phyloP scores from a whole-genome alignment of 2,113 vertebrate species.

The Ancistrus triradiatus region DNA sequence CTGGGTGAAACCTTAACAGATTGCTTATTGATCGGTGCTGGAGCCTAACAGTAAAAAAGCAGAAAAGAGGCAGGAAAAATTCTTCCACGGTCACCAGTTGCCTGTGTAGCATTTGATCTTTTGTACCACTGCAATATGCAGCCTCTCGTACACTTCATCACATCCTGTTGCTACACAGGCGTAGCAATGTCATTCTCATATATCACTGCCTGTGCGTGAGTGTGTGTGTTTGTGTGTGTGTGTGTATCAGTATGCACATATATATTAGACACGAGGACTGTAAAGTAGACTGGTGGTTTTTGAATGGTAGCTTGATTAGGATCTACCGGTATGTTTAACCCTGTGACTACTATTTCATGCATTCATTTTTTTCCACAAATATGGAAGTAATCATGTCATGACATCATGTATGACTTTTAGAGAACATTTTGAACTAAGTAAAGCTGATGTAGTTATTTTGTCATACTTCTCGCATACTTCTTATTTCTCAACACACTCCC shows the following conservation, averaged over 20 bases:
- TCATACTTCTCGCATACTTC: too few relatives aligned
- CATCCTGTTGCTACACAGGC: conserved; percentile 3
- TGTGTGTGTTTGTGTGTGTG: too few relatives aligned
- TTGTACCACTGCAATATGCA: conserved; percentile 9
- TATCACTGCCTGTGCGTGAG: conserved; percentile 11
- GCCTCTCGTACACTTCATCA: conserved; percentile 9
- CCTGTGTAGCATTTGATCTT: conserved; percentile 24
- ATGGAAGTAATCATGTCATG: too few relatives aligned
- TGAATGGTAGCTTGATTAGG: background rate
- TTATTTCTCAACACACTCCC: too few relatives aligned
- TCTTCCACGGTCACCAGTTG: conserved; percentile 1
- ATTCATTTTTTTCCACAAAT: background rate
- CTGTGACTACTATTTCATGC: background rate
- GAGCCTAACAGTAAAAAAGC: conserved; percentile 35
- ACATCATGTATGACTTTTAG: too few relatives aligned
- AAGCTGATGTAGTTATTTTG: too few relatives aligned
- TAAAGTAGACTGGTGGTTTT: background rate
- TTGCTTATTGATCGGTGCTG: conserved; percentile 52
- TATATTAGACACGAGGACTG: background rate
- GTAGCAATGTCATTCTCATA: conserved; percentile 6
- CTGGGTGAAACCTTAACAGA: conserved; percentile 55
- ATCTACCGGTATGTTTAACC: background rate
- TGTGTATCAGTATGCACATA: too few relatives aligned
- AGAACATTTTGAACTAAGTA: too few relatives aligned
- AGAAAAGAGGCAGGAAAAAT: conserved; percentile 9